phyloP scores from a whole-genome alignment of 1,140 invertebrate species.

The Macrosteles quadrilineatus region DNA sequence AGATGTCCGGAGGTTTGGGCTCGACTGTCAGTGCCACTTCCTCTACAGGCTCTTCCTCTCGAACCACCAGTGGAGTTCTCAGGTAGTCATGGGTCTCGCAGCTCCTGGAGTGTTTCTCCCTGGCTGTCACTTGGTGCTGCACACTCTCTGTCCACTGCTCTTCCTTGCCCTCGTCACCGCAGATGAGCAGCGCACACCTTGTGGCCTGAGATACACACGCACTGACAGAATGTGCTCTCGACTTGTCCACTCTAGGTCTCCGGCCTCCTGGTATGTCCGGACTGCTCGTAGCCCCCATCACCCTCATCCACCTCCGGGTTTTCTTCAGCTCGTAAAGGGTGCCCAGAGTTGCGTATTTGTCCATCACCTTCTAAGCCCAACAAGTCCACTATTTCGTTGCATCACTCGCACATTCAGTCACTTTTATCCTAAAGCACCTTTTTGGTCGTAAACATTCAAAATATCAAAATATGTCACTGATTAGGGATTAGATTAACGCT shows the following conservation, averaged over 20 bases:
- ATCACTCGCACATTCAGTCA: too few species aligned
- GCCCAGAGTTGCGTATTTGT: constrained; percentile 40
- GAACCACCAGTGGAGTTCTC: background rate
- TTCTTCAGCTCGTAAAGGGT: constrained; percentile 41
- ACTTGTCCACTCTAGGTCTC: background rate
- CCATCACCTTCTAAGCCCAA: too few species aligned
- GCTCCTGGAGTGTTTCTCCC: constrained; percentile 16
- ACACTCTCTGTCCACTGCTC: constrained; percentile 20
- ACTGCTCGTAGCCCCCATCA: constrained; percentile 29
- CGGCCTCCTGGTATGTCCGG: background rate
- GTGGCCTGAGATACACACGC: constrained; percentile 39
- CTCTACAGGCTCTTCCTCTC: background rate
- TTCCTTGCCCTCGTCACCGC: constrained; percentile 26
- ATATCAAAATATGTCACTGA: too few species aligned
- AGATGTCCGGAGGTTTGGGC: background rate
- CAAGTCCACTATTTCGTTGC: too few species aligned
- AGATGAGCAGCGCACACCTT: constrained; percentile 36
- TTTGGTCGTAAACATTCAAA: too few species aligned
- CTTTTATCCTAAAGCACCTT: too few species aligned
- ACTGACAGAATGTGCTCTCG: constrained; percentile 30
- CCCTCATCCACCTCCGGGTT: constrained; percentile 5
- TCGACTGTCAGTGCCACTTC: background rate
- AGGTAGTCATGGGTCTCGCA: background rate
- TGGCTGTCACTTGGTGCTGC: background rate
- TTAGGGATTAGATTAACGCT: too few species aligned